Percentiles rank a stretch among this genome's conserved stretches.
Conservation (phyloP, 2,797 vertebrate genomes). For the Scolopax bukidnonensis region DNA sequence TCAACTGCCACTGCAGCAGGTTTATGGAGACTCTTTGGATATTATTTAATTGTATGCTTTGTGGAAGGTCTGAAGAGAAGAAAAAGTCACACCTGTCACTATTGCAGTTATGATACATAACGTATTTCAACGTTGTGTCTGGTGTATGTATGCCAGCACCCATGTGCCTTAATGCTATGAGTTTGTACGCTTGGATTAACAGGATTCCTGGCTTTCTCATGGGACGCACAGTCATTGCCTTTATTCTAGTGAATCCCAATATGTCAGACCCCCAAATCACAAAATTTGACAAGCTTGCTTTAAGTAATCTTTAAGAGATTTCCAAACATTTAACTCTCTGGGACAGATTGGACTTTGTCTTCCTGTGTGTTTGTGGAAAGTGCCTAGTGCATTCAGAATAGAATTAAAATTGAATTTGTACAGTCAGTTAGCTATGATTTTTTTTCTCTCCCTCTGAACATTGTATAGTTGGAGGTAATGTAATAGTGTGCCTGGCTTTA, state of each 20-base stretch:
- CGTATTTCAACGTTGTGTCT: neutral
- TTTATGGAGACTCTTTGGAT: neutral
- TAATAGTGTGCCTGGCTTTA: neutral
- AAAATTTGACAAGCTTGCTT: neutral
- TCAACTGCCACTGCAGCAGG: neutral
- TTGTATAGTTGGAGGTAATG: neutral
- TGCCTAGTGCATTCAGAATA: constrained; percentile 39
- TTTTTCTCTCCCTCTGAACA: neutral
- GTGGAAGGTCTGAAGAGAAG: neutral
- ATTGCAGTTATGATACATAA: neutral
- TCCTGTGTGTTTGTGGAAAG: constrained; percentile 22
- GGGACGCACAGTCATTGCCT: neutral
- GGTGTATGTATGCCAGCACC: neutral
- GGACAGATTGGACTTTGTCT: neutral
- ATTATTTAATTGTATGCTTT: neutral
- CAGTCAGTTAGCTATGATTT: neutral
- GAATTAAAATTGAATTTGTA: neutral
- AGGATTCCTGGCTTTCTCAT: neutral
- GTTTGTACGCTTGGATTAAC: neutral
- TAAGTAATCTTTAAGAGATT: neutral
- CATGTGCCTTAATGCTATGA: constrained; percentile 4
- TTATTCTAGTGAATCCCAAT: neutral
- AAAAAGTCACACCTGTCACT: neutral
- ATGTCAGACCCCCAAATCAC: neutral
- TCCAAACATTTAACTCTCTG: neutral